These are phyloP conservation scores for Anadara kagoshimensis DNA, from an alignment of 1,140 invertebrate genomes.

Conservation along the genomic window DNA sequence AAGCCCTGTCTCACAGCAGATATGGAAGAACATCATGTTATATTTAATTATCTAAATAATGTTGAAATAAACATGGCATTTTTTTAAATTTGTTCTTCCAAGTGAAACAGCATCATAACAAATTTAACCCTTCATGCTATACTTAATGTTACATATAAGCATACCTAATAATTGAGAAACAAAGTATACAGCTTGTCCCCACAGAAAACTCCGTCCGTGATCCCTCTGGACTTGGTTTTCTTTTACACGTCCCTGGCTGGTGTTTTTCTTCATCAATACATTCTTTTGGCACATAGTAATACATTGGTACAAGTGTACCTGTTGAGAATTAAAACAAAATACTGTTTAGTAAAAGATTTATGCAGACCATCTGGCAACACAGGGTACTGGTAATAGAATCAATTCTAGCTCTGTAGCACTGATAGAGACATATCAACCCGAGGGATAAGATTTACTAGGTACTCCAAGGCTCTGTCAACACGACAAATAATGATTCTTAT, in stretches of 20 bases:
- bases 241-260: slow-evolving; percentile 82
- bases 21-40: no score
- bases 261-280: slow-evolving; percentile 83
- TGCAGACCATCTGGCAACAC: neutral
- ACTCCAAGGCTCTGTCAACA: neutral
- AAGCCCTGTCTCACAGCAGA: no score
- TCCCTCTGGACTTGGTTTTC: slow-evolving; percentile 80
- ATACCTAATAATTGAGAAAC: slow-evolving; percentile 90
- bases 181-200: slow-evolving; percentile 96
- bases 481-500: no score
- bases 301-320: slow-evolving; percentile 88
- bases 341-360: no score
- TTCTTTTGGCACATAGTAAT: slow-evolving; percentile 92
- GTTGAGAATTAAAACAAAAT: slow-evolving; percentile 19
- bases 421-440: neutral
- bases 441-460: no score
- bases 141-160: no score
- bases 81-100: no score
- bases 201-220: slow-evolving; percentile 78
- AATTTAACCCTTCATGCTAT: no score
- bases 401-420: neutral
- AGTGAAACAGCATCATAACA: no score
- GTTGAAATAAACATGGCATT: no score
- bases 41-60: no score
- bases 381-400: neutral